A percentile compares a stretch with the other conserved stretches of the same genome.
Conservation (phyloP, 2,797 vertebrate species). For the Sphenodon punctatus region DNA sequence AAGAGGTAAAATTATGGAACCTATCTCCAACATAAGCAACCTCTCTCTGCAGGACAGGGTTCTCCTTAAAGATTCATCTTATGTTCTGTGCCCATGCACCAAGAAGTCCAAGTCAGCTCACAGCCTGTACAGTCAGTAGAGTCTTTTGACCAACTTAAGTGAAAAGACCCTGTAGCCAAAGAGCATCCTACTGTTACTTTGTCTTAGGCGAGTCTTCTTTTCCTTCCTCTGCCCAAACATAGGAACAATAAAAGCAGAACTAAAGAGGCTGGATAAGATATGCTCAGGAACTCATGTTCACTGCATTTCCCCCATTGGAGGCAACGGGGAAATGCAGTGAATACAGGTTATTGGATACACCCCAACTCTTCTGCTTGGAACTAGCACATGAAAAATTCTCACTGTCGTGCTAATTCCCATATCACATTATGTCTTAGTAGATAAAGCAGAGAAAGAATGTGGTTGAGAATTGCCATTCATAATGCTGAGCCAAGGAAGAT, state of each 20-base stretch:
- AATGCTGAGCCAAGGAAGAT: neutral
- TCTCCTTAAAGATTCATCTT: neutral
- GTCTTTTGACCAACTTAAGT: rapidly evolving
- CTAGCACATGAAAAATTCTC: neutral
- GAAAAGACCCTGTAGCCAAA: rapidly evolving
- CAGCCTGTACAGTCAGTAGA: rapidly evolving
- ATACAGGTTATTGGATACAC: neutral
- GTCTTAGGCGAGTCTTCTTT: neutral
- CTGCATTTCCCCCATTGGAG: too few species aligned
- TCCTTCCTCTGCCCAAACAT: neutral
- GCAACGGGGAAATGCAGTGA: too few species aligned
- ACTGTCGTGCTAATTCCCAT: neutral
- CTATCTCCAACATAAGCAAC: too few species aligned
- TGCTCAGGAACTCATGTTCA: too few species aligned
- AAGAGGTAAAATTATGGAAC: neutral
- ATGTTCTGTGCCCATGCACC: neutral
- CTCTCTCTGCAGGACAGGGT: too few species aligned
- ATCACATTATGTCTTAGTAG: rapidly evolving
- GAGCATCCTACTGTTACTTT: neutral
- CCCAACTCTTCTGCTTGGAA: neutral
- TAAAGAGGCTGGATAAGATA: neutral
- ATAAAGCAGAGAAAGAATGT: rapidly evolving
- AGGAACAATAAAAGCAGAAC: neutral
- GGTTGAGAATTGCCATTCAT: rapidly evolving
- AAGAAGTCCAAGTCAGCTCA: neutral